Conservation (phyloP, 2,797 vertebrate species). For the Pseudopleuronectes americanus region DNA sequence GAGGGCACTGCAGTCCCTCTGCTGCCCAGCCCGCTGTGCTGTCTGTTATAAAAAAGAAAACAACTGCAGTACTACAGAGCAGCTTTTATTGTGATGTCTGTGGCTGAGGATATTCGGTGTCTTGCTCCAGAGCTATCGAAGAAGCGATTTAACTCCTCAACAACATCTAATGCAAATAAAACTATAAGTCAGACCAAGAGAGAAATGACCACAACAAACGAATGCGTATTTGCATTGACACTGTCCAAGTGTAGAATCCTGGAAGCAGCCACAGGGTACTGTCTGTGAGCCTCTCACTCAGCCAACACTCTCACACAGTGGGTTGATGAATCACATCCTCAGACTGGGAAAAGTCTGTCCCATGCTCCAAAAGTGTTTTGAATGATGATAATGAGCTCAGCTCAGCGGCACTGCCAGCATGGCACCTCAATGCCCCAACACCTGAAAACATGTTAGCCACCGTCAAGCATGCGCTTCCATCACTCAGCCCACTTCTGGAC, state of each 20-base stretch:
- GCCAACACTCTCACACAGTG: neutral
- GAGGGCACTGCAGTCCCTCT: neutral
- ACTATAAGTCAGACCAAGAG: neutral
- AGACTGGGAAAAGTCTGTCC: constrained; percentile 16
- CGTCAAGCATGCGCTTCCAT: too few relatives aligned
- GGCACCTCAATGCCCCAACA: constrained; percentile 5
- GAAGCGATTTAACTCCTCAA: constrained; percentile 4
- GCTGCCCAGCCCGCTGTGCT: constrained; percentile 23
- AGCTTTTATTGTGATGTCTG: constrained; percentile 29
- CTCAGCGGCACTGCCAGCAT: neutral
- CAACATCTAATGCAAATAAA: neutral
- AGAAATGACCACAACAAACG: neutral
- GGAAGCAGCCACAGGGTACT: neutral
- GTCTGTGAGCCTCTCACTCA: constrained; percentile 16
- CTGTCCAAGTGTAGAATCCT: neutral
- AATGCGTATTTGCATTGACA: neutral
- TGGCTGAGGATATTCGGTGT: constrained; percentile 43
- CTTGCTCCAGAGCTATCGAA: constrained; percentile 23
- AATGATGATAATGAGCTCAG: neutral
- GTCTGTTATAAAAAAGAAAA: constrained; percentile 11
- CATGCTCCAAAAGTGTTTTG: neutral
- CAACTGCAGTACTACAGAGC: constrained; percentile 42
- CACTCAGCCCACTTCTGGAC: neutral
- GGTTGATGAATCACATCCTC: constrained; percentile 43
- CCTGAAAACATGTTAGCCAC: neutral